phyloP scores from a whole-genome alignment of 1,140 invertebrate species.

The Pogonognathellus flavescens region DNA sequence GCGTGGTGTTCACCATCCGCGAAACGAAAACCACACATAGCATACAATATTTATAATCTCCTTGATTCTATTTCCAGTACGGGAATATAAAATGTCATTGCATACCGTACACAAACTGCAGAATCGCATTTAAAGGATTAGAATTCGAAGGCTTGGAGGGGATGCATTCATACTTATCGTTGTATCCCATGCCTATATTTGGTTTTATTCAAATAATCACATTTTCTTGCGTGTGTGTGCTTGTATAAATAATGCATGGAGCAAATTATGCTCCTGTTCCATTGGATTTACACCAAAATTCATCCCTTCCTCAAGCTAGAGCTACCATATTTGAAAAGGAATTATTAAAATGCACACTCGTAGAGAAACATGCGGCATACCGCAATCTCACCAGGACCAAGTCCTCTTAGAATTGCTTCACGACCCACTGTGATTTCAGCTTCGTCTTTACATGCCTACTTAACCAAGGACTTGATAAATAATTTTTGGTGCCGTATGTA shows the following conservation, averaged over 20 bases:
- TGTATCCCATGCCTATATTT: no score
- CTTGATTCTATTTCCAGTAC: constrained; percentile 3
- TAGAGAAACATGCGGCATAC: no score
- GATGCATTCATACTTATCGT: not conserved
- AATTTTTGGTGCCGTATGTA: no score
- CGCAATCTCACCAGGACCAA: no score
- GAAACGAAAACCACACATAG: no score
- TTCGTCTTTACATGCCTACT: no score
- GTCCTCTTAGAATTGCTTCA: no score
- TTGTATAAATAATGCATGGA: constrained; percentile 31
- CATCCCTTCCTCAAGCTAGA: not conserved
- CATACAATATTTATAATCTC: not conserved
- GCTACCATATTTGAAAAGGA: not conserved
- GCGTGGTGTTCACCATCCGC: no score
- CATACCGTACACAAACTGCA: not conserved
- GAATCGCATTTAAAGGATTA: constrained; percentile 20
- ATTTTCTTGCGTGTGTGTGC: not conserved
- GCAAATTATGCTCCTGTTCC: not conserved
- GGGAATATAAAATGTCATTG: no score
- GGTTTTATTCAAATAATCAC: not conserved
- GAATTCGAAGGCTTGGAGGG: not conserved
- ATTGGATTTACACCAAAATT: constrained; percentile 18
- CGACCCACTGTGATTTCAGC: no score
- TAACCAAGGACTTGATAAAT: no score
- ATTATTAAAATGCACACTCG: no score